phyloP scores from a whole-genome alignment of 2,113 vertebrate species.

The Amblyopsis rosae region DNA sequence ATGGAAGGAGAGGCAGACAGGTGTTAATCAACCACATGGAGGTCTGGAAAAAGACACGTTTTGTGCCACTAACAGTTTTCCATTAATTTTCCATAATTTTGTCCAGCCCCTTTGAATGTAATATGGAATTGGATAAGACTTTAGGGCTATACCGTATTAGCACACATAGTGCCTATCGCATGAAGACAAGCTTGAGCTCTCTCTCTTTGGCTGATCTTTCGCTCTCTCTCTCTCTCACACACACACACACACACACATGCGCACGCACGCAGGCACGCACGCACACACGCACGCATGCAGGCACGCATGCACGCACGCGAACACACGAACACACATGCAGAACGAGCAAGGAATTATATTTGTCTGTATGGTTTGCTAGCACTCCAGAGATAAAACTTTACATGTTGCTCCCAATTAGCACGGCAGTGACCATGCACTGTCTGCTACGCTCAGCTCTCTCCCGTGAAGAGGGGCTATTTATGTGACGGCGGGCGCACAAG shows the following conservation, averaged over 20 bases:
- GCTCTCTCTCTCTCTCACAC: not conserved
- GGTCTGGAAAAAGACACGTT: constrained; percentile 83
- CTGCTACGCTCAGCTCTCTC: constrained; percentile 91
- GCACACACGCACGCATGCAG: constrained; percentile 10
- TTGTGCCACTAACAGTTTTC: constrained; percentile 92
- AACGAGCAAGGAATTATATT: constrained; percentile 71
- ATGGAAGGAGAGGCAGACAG: constrained; percentile 40
- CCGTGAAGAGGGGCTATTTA: constrained; percentile 93
- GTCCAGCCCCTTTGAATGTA: constrained; percentile 84
- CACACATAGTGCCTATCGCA: constrained; percentile 71
- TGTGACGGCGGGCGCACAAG: constrained; percentile 94
- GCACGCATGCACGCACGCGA: not conserved
- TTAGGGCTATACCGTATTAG: constrained; percentile 78
- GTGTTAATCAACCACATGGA: constrained; percentile 81
- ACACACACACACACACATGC: constrained; percentile 12
- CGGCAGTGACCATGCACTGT: constrained; percentile 95
- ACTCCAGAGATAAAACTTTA: constrained; percentile 99
- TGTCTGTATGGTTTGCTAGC: constrained; percentile 98
- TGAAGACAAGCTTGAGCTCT: constrained; percentile 30
- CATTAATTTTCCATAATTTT: constrained; percentile 92
- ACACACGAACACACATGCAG: not conserved
- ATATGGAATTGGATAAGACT: constrained; percentile 84
- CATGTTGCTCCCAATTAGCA: constrained; percentile 99
- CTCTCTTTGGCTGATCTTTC: not conserved
- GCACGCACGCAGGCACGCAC: constrained; percentile 9